Percentiles rank a stretch among this genome's conserved stretches.
Evolutionary conservation across 1,140 invertebrate species (phyloP).

Genomic region (Drosophila nigromelanica): DNA sequence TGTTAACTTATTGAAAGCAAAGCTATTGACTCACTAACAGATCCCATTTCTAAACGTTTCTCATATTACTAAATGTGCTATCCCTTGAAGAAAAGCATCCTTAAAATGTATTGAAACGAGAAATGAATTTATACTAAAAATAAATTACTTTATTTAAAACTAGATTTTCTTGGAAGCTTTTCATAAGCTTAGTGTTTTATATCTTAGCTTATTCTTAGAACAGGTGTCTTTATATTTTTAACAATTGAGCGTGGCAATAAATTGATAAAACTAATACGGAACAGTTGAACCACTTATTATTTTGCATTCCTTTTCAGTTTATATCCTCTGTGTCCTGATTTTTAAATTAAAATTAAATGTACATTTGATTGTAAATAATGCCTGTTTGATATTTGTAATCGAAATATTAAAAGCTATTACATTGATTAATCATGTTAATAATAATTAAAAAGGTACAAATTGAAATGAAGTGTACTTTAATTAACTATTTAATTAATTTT

Average conservation of each 20-base stretch:
- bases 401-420: neutral
- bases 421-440: slow-evolving; percentile 36
- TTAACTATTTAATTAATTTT: slow-evolving; percentile 26
- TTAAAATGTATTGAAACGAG: no score
- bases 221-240: neutral
- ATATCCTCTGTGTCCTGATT: neutral
- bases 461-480: slow-evolving; percentile 7
- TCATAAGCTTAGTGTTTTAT: no score
- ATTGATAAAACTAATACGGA: neutral
- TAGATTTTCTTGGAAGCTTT: no score
- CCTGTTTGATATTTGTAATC: neutral
- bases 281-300: no score
- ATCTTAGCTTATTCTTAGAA: no score
- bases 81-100: no score
- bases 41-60: neutral
- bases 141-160: no score
- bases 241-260: neutral
- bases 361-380: neutral
- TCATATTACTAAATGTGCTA: neutral
- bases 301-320: neutral
- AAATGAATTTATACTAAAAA: no score
- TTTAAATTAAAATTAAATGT: slow-evolving; percentile 1
- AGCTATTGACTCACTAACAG: slow-evolving; percentile 4
- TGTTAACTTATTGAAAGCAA: neutral
- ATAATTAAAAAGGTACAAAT: slow-evolving; percentile 3